Evolutionary conservation across 2,888 invertebrate species (phyloP), one percentile per base, ranked within the genome.

Genomic region (Idaea aversata): DNA sequence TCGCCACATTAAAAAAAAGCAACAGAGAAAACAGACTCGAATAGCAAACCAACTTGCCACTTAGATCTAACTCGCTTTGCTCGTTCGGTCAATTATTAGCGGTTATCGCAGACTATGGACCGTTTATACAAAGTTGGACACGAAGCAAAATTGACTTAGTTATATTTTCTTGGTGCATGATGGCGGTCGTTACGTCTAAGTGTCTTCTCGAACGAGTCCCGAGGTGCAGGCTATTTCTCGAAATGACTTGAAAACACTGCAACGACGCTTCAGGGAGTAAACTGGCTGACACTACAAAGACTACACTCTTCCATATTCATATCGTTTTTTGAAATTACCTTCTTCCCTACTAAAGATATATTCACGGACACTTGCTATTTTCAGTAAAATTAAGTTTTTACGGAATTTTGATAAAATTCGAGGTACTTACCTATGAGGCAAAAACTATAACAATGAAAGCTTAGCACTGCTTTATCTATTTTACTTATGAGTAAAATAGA

Each of bases 201-300:
- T 78, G 77, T 73, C 75, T 75, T 78, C 77, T 75, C 64, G 67
- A 75, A 83, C 68, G 77, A 84, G 77, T 76, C 83, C 77, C 80
- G 72, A 61, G 79, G 76, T 80, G 79, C 78, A 69, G 74, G 78
- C 79, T 77, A 81, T 82, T 81, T 78, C 75, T 75, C 76, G 77
- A 79, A 82, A 83, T 84, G 78, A 81, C 77, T 76, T 78, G 74
- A 76, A 79, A 78, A 79, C 80, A 78, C 72, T 78, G 80, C 75
- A 77, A 81, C 77, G 76, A 76, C 75, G 71, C 83, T 78, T 72
- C 69, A 70, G 81, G 79, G 84, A 84, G 74, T 70, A 70, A 73
- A 66, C 70, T 75, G 71, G 74, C 73, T 73, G 70, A 66, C 72
- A 72, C 70, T 61, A 69, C 70, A 70, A 76, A 66, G 71, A 71